Evolutionary conservation across 2,113 vertebrate genomes (phyloP).

Genomic region (Poeciliopsis prolifica): DNA sequence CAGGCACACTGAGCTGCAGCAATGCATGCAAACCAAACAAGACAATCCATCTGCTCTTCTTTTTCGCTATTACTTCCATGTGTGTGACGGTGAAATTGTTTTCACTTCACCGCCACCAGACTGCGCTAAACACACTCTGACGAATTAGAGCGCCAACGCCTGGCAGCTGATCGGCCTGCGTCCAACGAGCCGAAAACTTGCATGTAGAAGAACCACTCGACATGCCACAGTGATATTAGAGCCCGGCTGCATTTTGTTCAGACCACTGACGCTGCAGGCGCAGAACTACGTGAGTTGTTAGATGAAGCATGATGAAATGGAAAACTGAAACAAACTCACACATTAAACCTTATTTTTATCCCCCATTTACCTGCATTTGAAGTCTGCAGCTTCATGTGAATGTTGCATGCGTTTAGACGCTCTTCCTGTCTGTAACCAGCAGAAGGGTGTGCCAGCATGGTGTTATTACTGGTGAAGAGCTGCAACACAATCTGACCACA

Average conservation of each 20-base stretch:
- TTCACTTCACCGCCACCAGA: not conserved
- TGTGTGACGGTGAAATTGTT: not conserved
- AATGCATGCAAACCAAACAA: not conserved
- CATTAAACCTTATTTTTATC: not conserved
- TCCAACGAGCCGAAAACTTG: not conserved
- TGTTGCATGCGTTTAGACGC: slow-evolving; percentile 6
- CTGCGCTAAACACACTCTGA: not conserved
- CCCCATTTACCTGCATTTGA: slow-evolving; percentile 14
- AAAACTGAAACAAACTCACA: not conserved
- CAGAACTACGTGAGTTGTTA: slow-evolving; percentile 1
- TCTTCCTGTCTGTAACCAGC: slow-evolving; percentile 13
- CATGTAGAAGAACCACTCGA: not conserved
- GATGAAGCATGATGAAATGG: slow-evolving; percentile 1
- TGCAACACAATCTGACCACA: slow-evolving; percentile 49
- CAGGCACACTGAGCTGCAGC: not conserved
- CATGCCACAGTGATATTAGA: slow-evolving; percentile 29
- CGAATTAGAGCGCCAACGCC: not conserved
- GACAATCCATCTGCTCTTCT: not conserved
- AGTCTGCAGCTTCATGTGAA: slow-evolving; percentile 21
- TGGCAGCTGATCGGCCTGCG: not conserved
- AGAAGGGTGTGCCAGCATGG: slow-evolving; percentile 6
- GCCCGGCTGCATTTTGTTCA: slow-evolving; percentile 23
- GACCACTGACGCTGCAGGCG: slow-evolving; percentile 10
- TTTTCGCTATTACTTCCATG: not conserved
- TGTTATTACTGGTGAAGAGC: slow-evolving; percentile 42